phyloP scores from a whole-genome alignment of 2,113 vertebrate genomes.

The Perccottus glenii region DNA sequence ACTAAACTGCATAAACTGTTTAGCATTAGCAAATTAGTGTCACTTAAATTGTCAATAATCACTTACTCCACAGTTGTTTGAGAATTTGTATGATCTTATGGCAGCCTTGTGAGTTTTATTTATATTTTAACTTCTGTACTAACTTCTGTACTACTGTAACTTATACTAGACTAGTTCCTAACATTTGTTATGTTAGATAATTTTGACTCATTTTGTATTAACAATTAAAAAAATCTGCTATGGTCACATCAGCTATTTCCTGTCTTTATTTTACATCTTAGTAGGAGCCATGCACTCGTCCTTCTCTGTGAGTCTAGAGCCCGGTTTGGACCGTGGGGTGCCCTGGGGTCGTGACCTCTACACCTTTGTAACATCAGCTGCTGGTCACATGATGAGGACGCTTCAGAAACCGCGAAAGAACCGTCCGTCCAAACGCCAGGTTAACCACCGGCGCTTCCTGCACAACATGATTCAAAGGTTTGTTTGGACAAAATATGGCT shows the following conservation, averaged over 20 bases:
- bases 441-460: slow-evolving; percentile 85
- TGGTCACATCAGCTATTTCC: neutral
- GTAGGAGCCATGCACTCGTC: slow-evolving; percentile 67
- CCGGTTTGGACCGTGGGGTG: slow-evolving; percentile 74
- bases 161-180: no score
- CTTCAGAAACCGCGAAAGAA: slow-evolving; percentile 82
- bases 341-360: slow-evolving; percentile 82
- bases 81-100: no score
- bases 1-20: no score
- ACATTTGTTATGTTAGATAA: no score
- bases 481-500: slow-evolving; percentile 8
- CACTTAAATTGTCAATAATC: no score
- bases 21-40: no score
- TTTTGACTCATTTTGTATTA: no score
- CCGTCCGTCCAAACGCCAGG: slow-evolving; percentile 81
- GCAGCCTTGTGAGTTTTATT: no score
- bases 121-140: no score
- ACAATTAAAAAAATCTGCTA: neutral
- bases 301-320: slow-evolving; percentile 64
- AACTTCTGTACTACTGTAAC: no score
- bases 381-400: slow-evolving; percentile 85
- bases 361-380: slow-evolving; percentile 85
- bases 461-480: slow-evolving; percentile 88
- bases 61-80: no score
- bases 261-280: neutral